These are phyloP conservation scores for Ormyrus nitidulus DNA, from an alignment of 2,888 invertebrate genomes.

Conservation along the genomic window DNA sequence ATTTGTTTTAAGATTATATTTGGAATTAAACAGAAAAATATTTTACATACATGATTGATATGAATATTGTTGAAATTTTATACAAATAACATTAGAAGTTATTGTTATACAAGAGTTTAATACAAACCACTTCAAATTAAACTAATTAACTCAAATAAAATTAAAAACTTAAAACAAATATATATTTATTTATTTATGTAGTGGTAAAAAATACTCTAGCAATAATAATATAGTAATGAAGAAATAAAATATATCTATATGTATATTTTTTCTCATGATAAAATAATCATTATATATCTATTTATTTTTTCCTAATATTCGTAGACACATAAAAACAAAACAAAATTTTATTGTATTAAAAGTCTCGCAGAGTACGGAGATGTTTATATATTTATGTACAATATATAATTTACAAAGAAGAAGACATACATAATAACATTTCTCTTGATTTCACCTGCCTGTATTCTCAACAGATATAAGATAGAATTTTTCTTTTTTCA, in stretches of 20 bases:
- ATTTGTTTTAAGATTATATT: conserved; percentile 58
- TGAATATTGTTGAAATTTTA: conserved; percentile 47
- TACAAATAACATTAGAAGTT: conserved; percentile 54
- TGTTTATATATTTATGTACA: conserved; percentile 37
- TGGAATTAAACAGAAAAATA: conserved; percentile 50
- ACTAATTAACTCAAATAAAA: conserved; percentile 56
- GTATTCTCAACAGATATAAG: conserved; percentile 53
- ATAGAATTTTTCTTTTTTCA: conserved; percentile 33
- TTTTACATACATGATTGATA: conserved; percentile 54
- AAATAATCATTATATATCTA: conserved; percentile 41
- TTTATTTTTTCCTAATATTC: conserved; percentile 39
- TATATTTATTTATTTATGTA: conserved; percentile 51
- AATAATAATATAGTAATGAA: conserved; percentile 47
- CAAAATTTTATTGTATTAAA: conserved; percentile 37
- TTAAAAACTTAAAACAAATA: conserved; percentile 57
- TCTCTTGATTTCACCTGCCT: conserved; percentile 53
- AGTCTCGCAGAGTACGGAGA: conserved; percentile 34
- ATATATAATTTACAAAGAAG: conserved; percentile 46
- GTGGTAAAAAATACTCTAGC: conserved; percentile 51
- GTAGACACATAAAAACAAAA: conserved; percentile 53
- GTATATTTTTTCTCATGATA: conserved; percentile 53
- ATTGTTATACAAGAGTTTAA: conserved; percentile 50
- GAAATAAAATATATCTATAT: conserved; percentile 38
- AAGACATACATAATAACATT: conserved; percentile 49
- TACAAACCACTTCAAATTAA: conserved; percentile 51